phyloP scores from a whole-genome alignment of 1,140 invertebrate genomes.

The Eciton burchellii region DNA sequence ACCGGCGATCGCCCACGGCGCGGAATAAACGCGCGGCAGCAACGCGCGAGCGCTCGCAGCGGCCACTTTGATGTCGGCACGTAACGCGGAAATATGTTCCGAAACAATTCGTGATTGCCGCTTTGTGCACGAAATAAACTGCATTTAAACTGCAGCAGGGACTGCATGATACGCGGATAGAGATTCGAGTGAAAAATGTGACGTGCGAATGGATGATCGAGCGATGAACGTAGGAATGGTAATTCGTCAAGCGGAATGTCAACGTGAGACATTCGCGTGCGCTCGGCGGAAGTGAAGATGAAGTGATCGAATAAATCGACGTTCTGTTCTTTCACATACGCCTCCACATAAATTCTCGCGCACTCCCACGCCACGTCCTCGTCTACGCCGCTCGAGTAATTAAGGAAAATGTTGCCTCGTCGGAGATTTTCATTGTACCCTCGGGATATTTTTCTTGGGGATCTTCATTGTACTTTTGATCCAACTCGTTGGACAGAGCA shows the following conservation, averaged over 20 bases:
- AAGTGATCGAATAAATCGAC: constrained; percentile 12
- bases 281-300: not conserved
- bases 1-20: not conserved
- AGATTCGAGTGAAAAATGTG: no score
- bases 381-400: constrained; percentile 23
- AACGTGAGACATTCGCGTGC: not conserved
- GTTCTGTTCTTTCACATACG: no score
- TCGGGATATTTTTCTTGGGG: constrained; percentile 41
- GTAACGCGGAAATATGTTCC: constrained; percentile 6
- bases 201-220: not conserved
- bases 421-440: constrained; percentile 46
- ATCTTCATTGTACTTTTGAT: constrained; percentile 57
- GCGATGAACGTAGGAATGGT: not conserved
- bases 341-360: not conserved
- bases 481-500: constrained; percentile 23
- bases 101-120: not conserved
- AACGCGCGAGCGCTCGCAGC: not conserved
- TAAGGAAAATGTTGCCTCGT: constrained; percentile 55
- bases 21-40: not conserved
- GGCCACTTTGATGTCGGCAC: not conserved
- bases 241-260: not conserved
- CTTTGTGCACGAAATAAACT: not conserved
- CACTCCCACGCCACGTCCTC: not conserved
- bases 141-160: not conserved
- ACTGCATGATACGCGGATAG: no score